Base-by-base conservation (phyloP, 2,888 invertebrate species). In the Drosophila testacea region DNA sequence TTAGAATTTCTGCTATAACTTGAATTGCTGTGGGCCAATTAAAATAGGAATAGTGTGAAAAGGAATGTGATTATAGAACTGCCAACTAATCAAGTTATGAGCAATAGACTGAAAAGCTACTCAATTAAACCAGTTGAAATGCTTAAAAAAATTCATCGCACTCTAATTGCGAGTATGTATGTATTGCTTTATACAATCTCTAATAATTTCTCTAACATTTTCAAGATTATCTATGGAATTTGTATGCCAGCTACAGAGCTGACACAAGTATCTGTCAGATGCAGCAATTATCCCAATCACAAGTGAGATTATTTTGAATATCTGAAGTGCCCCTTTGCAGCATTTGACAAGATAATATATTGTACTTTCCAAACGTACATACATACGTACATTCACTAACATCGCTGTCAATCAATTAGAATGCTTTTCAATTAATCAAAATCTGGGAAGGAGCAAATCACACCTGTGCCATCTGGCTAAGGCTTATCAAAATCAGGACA, bases 331-430 rank as follows among this genome's bases (percentile, higher is more conserved):
- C 11, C 44, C 30, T 38, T 44, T 51, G 28, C 50, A 38, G 48
- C 59, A 56, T 62, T 71, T 70, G 42, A 64, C 71, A 70, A 52
- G 36, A 42, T 54, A 51, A 30, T 50, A 62, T 52, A 46, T 30
- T 42, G 36, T 61, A 50, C 28, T 46, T 56, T 56, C 56, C 22
- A 22, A 13, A 4, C 57, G 30, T 44, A 34, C 4, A 47, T 42
- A 47, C 11, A 6, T 34, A 27, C 16, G 1, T 16, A 16, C 27
- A 38, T 55, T 13, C 27, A 42, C 28, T 55, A 34, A 11, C 13
- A 11, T 36, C 11, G 13, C 60, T 78, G 78, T 76, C 74, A 76
- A 69, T 76, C 75, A 73, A 54, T 61, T 73, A 46, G 61, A 73
- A 57, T 57, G 38, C 30, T 39, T 60, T 78, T 42, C 57, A 78